These are phyloP conservation scores for Phalanger gymnotis DNA, from an alignment of 2,797 vertebrate genomes.

Conservation along the genomic window DNA sequence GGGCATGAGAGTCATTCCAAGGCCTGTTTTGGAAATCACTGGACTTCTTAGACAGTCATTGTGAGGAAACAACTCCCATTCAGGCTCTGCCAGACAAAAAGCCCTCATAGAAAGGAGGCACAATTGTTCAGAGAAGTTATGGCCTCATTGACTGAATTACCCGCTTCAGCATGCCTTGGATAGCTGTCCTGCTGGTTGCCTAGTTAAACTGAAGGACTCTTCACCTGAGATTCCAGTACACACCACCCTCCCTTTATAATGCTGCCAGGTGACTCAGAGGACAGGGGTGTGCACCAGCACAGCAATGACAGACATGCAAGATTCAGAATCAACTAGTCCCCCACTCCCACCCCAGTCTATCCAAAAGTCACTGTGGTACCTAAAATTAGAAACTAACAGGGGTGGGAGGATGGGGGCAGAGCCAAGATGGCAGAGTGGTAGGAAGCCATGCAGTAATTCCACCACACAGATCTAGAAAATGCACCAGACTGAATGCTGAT, in stretches of 20 bases:
- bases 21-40: background rate
- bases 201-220: background rate
- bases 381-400: conserved; percentile 39
- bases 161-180: background rate
- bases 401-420: background rate
- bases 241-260: background rate
- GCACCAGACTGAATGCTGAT: background rate
- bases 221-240: background rate
- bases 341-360: background rate
- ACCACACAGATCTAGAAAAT: background rate
- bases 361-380: background rate
- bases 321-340: background rate
- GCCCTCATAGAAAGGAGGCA: background rate
- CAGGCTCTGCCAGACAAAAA: background rate
- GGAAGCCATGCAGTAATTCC: background rate
- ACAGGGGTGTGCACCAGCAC: background rate
- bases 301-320: background rate
- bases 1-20: background rate
- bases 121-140: conserved; percentile 4
- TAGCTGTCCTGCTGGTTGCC: background rate
- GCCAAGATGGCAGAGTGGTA: background rate
- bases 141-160: background rate
- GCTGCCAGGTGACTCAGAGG: background rate
- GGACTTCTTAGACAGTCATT: background rate
- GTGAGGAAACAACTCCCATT: background rate